Evolutionary conservation across 2,797 vertebrate species (phyloP).

Genomic region (Sebastiscus albofasciatus): DNA sequence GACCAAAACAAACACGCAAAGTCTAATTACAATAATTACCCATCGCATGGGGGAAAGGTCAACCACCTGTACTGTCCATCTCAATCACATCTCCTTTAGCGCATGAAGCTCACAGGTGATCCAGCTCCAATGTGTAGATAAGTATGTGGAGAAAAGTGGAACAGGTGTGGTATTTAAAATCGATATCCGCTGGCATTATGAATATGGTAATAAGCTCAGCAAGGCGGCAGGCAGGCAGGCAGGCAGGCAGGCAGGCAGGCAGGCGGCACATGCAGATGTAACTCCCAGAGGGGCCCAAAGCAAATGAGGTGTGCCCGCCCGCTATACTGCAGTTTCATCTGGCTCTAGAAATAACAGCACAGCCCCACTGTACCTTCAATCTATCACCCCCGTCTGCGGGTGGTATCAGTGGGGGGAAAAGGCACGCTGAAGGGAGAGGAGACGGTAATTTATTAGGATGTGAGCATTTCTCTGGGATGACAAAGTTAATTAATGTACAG

Average conservation of each 20-base stretch:
- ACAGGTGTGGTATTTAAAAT: slow-evolving; percentile 80
- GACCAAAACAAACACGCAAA: slow-evolving; percentile 52
- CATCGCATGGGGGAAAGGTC: slow-evolving; percentile 41
- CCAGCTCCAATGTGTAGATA: slow-evolving; percentile 20
- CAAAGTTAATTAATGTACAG: slow-evolving; percentile 75
- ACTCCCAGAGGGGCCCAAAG: slow-evolving; percentile 72
- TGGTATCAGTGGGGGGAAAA: slow-evolving; percentile 67
- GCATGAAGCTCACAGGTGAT: slow-evolving; percentile 11
- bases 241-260: slow-evolving; percentile 61
- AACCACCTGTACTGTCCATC: slow-evolving; percentile 36
- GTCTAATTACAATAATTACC: slow-evolving; percentile 65
- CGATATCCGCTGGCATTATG: slow-evolving; percentile 76
- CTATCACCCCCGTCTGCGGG: slow-evolving; percentile 68
- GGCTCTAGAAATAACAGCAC: slow-evolving; percentile 77
- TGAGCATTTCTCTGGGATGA: slow-evolving; percentile 68
- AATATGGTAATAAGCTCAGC: slow-evolving; percentile 79
- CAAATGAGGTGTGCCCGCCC: slow-evolving; percentile 79
- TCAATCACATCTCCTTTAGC: slow-evolving; percentile 35
- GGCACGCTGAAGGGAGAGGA: slow-evolving; percentile 53
- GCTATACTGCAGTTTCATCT: slow-evolving; percentile 77
- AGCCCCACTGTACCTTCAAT: slow-evolving; percentile 69
- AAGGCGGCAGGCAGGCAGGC: slow-evolving; percentile 61
- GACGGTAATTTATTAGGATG: slow-evolving; percentile 71
- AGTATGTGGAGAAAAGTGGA: slow-evolving; percentile 58
- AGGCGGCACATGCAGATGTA: slow-evolving; percentile 74